A percentile compares a stretch with the other conserved stretches of the same genome.
Evolutionary conservation across 2,888 invertebrate species (phyloP).

Genomic region (Drosophila merina): DNA sequence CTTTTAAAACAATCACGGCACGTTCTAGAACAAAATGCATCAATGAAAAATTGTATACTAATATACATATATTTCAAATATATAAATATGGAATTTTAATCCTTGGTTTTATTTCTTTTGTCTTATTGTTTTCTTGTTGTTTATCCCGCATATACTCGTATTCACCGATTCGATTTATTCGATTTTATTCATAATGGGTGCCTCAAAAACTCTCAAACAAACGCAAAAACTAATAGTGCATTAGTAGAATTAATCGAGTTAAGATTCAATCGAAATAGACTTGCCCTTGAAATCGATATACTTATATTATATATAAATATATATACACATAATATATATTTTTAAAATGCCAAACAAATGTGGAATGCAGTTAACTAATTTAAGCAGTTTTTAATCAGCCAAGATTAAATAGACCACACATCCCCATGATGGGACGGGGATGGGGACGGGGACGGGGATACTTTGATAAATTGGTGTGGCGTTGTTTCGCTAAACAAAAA

Average conservation of each 20-base stretch:
- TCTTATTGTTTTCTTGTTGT: neutral
- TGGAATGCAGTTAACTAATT: constrained; percentile 59
- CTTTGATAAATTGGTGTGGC: neutral
- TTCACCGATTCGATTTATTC: constrained; percentile 4
- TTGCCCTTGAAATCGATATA: constrained; percentile 51
- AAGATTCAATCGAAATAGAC: constrained; percentile 54
- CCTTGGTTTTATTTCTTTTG: constrained; percentile 23
- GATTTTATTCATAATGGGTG: constrained; percentile 52
- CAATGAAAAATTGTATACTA: constrained; percentile 41
- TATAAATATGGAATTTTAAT: constrained; percentile 49
- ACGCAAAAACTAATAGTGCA: constrained; percentile 74
- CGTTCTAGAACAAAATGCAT: constrained; percentile 67
- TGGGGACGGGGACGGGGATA: neutral
- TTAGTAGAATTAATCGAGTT: constrained; percentile 73
- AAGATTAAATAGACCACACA: constrained; percentile 11
- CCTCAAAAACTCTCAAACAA: constrained; percentile 52
- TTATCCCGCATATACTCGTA: neutral
- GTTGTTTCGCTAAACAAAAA: constrained; percentile 3
- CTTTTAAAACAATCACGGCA: constrained; percentile 46
- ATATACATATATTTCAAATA: constrained; percentile 42
- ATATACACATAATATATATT: constrained; percentile 55
- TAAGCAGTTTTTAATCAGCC: constrained; percentile 48
- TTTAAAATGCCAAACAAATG: constrained; percentile 64
- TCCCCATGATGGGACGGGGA: neutral
- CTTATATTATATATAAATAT: constrained; percentile 50